These are phyloP conservation scores for Sisor rabdophorus DNA, from an alignment of 2,113 vertebrate genomes.

Conservation along the genomic window DNA sequence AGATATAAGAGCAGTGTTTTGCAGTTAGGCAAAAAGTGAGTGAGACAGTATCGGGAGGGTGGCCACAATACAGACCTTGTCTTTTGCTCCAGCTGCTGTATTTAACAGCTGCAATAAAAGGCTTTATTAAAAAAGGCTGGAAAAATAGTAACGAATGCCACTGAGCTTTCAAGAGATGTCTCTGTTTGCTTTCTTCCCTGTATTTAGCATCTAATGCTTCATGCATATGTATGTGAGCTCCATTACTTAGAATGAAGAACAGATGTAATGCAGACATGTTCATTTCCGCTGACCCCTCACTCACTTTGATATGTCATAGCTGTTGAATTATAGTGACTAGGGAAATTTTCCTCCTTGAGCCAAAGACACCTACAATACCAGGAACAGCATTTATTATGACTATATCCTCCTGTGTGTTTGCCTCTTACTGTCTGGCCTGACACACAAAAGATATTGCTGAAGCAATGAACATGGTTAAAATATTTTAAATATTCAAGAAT, in stretches of 20 bases:
- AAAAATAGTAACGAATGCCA: slow-evolving; percentile 53
- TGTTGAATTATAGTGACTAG: slow-evolving; percentile 21
- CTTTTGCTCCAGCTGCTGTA: slow-evolving; percentile 62
- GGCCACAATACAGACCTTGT: slow-evolving; percentile 74
- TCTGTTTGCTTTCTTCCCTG: slow-evolving; percentile 60
- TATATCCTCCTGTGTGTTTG: not conserved
- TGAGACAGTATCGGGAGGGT: slow-evolving; percentile 61
- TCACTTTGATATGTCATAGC: slow-evolving; percentile 20
- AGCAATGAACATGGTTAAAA: too few relatives aligned
- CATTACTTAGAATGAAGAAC: slow-evolving; percentile 41
- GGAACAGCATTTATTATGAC: not conserved
- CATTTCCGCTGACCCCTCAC: slow-evolving; percentile 38
- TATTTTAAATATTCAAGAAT: too few relatives aligned
- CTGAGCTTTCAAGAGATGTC: slow-evolving; percentile 61
- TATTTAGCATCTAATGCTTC: slow-evolving; percentile 41
- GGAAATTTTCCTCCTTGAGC: slow-evolving; percentile 13
- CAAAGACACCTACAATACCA: not conserved
- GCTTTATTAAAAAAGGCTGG: slow-evolving; percentile 47
- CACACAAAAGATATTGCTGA: not conserved
- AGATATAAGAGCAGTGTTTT: slow-evolving; percentile 64
- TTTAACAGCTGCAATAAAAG: slow-evolving; percentile 72
- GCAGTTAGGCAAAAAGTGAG: slow-evolving; percentile 60
- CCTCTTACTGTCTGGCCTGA: not conserved
- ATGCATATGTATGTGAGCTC: slow-evolving; percentile 48
- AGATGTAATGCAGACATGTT: slow-evolving; percentile 31